A percentile compares a stretch with the other conserved stretches of the same genome.
phyloP scores from a whole-genome alignment of 2,113 vertebrate species.

The Chloroceryle aenea region DNA sequence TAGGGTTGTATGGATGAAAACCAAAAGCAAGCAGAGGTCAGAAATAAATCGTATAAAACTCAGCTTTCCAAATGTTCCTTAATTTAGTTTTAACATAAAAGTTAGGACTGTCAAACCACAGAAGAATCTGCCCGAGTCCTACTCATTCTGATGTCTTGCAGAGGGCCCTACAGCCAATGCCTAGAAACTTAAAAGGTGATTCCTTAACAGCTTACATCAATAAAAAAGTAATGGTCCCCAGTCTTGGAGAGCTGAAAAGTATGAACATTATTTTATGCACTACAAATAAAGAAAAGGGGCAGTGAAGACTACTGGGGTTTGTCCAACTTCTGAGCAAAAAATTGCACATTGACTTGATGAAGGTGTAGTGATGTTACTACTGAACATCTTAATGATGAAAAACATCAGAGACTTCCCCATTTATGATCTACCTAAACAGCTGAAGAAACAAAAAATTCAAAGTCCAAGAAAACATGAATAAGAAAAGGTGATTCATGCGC shows the following conservation, averaged over 20 bases:
- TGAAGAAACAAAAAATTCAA: neutral
- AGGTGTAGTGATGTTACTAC: neutral
- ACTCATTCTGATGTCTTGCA: neutral
- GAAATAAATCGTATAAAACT: constrained; percentile 7
- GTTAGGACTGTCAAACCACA: neutral
- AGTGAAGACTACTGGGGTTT: neutral
- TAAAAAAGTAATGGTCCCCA: neutral
- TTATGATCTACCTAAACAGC: neutral
- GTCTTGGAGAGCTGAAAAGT: neutral
- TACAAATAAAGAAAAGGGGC: neutral
- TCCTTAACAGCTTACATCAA: neutral
- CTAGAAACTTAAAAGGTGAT: neutral
- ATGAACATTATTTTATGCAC: neutral
- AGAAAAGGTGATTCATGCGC: neutral
- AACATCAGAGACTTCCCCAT: neutral
- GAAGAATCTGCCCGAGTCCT: neutral
- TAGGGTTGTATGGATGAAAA: neutral
- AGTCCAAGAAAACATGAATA: neutral
- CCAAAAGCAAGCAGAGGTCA: neutral
- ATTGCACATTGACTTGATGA: neutral
- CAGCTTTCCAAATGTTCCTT: neutral
- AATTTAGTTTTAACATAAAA: neutral
- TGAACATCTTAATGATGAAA: neutral
- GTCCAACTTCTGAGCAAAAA: neutral
- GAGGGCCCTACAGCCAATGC: neutral